phyloP scores from a whole-genome alignment of 2,113 vertebrate species.

The Neogobius melanostomus region DNA sequence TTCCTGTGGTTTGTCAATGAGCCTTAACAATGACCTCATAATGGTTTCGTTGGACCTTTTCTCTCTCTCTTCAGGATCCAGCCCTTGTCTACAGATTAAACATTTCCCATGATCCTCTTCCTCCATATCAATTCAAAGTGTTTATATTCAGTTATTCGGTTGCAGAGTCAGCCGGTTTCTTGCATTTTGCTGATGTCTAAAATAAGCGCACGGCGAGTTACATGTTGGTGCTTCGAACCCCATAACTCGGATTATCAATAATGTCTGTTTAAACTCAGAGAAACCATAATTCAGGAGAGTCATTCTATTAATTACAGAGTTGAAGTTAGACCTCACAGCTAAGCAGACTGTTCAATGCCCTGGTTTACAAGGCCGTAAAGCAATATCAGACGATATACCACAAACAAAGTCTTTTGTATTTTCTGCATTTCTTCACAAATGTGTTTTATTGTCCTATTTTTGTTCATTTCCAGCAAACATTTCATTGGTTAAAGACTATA shows the following conservation, averaged over 20 bases:
- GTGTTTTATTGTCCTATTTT: too few species aligned
- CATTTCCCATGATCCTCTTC: neutral
- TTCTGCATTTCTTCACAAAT: too few species aligned
- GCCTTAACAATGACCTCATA: neutral
- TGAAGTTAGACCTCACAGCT: too few species aligned
- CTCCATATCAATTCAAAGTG: neutral
- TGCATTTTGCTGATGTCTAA: neutral
- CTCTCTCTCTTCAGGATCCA: neutral
- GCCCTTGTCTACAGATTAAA: neutral
- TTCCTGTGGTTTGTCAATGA: neutral
- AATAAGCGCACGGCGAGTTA: neutral
- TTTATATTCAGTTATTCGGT: neutral
- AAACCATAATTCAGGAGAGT: too few species aligned
- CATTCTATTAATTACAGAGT: too few species aligned
- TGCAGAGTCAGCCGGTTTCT: neutral
- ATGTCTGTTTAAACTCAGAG: too few species aligned
- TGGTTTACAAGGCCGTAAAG: too few species aligned
- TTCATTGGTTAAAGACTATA: too few species aligned
- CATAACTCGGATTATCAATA: neutral
- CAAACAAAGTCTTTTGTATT: too few species aligned
- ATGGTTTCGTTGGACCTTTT: neutral
- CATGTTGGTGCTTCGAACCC: neutral
- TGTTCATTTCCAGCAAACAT: too few species aligned
- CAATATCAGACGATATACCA: too few species aligned
- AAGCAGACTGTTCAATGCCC: too few species aligned